Evolutionary conservation across 2,113 vertebrate species (phyloP).

Genomic region (Leptobrachium leishanense): DNA sequence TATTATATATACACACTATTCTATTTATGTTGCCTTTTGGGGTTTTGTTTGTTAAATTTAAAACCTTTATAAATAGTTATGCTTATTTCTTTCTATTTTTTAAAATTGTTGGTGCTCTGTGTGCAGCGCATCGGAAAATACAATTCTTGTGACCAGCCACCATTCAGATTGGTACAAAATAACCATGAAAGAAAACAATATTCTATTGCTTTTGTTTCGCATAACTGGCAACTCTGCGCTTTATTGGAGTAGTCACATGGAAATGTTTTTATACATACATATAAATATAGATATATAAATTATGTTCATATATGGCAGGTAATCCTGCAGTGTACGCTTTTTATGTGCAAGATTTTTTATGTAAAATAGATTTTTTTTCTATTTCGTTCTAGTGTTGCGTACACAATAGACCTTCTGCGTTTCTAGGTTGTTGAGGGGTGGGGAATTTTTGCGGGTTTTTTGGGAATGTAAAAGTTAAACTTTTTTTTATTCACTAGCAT

Average conservation of each 20-base stretch:
- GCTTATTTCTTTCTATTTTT: conserved; percentile 64
- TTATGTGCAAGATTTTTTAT: conserved; percentile 67
- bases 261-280: conserved; percentile 52
- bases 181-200: conserved; percentile 55
- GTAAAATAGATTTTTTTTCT: conserved; percentile 61
- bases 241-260: conserved; percentile 56
- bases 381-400: conserved; percentile 53
- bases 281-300: conserved; percentile 60
- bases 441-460: background rate
- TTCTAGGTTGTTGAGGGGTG: conserved; percentile 11
- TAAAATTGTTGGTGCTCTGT: conserved; percentile 61
- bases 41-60: background rate
- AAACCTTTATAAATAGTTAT: background rate
- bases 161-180: conserved; percentile 50
- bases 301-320: conserved; percentile 67
- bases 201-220: conserved; percentile 61
- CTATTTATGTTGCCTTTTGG: background rate
- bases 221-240: conserved; percentile 74
- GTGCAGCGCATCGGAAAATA: background rate
- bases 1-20: conserved; percentile 1
- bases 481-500: background rate
- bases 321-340: conserved; percentile 63
- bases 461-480: background rate
- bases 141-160: conserved; percentile 50
- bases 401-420: background rate